These are phyloP conservation scores for Bombus waltoni DNA, from an alignment of 1,140 invertebrate species.

Conservation along the genomic window DNA sequence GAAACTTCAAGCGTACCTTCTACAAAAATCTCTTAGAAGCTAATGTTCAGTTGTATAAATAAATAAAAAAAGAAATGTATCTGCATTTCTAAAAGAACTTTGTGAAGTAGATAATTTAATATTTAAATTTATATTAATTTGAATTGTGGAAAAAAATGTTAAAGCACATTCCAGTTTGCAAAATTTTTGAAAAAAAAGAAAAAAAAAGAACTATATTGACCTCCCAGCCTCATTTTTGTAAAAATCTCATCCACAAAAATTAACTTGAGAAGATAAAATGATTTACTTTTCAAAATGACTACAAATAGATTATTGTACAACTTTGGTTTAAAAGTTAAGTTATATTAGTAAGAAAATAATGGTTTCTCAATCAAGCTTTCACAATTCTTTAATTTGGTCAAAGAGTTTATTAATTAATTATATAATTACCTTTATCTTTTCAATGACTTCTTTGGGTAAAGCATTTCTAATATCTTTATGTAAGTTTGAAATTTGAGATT, in stretches of 20 bases:
- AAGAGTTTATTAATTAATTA: not conserved
- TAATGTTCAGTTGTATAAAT: not conserved
- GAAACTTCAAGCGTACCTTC: not conserved
- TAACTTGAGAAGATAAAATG: too few relatives aligned
- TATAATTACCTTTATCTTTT: slow-evolving; percentile 81
- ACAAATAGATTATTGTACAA: not conserved
- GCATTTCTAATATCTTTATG: slow-evolving; percentile 78
- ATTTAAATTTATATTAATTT: too few relatives aligned
- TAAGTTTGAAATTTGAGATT: slow-evolving; percentile 59
- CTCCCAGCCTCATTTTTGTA: too few relatives aligned
- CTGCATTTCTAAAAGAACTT: too few relatives aligned
- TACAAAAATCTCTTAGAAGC: not conserved
- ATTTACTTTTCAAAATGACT: not conserved
- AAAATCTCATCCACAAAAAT: too few relatives aligned
- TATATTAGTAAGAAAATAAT: not conserved
- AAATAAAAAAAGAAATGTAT: too few relatives aligned
- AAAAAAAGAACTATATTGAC: too few relatives aligned
- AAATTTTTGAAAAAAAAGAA: too few relatives aligned
- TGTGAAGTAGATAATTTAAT: too few relatives aligned
- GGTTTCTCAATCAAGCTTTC: not conserved
- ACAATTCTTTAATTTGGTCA: not conserved
- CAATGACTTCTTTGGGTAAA: slow-evolving; percentile 80
- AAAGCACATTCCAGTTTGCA: too few relatives aligned
- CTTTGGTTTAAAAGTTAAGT: not conserved
- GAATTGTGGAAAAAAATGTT: too few relatives aligned